Conservation (phyloP, 2,797 vertebrate species). For the Danio aesculapii region DNA sequence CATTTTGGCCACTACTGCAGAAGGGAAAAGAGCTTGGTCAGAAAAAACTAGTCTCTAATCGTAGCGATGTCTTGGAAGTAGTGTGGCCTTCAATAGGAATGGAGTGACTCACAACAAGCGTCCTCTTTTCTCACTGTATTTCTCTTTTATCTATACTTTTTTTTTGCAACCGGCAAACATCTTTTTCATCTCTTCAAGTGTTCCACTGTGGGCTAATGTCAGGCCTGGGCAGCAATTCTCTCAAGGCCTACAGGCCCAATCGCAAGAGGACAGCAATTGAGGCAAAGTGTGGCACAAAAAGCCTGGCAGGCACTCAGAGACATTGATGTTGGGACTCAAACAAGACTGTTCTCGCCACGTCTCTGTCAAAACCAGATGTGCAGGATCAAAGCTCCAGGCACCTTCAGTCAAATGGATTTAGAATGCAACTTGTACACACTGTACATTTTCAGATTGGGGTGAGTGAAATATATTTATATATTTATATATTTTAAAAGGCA, state of each 20-base stretch:
- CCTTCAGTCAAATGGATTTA: background rate
- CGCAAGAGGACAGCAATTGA: slow-evolving; percentile 8
- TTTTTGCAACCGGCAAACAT: slow-evolving; percentile 1
- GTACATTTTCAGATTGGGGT: too few species aligned
- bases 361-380: slow-evolving; percentile 1
- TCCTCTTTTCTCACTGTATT: background rate
- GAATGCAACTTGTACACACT: background rate
- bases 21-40: slow-evolving; percentile 58
- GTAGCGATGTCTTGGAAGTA: background rate
- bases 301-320: slow-evolving; percentile 8
- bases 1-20: slow-evolving; percentile 49
- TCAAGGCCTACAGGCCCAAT: slow-evolving; percentile 4
- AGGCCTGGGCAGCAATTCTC: slow-evolving; percentile 2
- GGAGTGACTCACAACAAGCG: background rate
- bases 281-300: background rate
- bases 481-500: too few species aligned
- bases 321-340: slow-evolving; percentile 34
- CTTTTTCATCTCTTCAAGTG: slow-evolving; percentile 12
- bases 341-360: background rate
- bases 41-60: slow-evolving; percentile 62
- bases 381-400: background rate
- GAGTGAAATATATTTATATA: too few species aligned
- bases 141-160: background rate
- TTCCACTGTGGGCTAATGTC: slow-evolving; percentile 21
- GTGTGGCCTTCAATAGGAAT: background rate